Conservation (phyloP, 2,797 vertebrate species). For the Phrynocephalus guinanensis region DNA sequence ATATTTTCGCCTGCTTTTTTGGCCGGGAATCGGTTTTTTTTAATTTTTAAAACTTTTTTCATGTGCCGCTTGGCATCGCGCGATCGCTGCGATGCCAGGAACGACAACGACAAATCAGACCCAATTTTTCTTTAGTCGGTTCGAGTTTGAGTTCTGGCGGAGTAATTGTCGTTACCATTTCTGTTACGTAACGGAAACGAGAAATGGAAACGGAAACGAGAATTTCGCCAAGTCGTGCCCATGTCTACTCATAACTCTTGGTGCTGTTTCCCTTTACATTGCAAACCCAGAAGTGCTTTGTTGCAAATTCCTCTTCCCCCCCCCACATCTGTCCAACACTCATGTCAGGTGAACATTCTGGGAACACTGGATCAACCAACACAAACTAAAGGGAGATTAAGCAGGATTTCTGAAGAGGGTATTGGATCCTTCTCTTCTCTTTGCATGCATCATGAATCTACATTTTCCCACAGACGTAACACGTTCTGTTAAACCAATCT, state of each 20-base stretch:
- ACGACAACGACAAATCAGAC: too few relatives aligned
- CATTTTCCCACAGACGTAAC: constrained; percentile 6
- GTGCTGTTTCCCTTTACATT: background rate
- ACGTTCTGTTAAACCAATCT: constrained; percentile 8
- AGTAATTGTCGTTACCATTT: too few relatives aligned
- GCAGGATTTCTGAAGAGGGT: background rate
- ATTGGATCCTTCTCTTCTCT: background rate
- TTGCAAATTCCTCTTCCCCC: constrained; percentile 3
- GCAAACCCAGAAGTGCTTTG: constrained; percentile 18
- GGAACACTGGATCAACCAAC: background rate
- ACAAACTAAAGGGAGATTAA: background rate
- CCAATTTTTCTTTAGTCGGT: too few relatives aligned
- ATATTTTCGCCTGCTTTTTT: too few relatives aligned
- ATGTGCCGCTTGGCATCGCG: too few relatives aligned
- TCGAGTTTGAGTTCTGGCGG: too few relatives aligned
- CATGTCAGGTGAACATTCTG: background rate
- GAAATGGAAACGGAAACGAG: too few relatives aligned
- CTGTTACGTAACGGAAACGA: too few relatives aligned
- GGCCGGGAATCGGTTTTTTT: too few relatives aligned
- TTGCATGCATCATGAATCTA: background rate
- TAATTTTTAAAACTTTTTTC: too few relatives aligned
- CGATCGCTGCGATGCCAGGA: too few relatives aligned
- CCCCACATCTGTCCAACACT: background rate
- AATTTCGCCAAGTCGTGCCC: too few relatives aligned
- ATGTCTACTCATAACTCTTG: background rate